Percentiles rank a stretch among this genome's conserved stretches.
Conservation (phyloP, 2,797 vertebrate species). For the Sebastes goodei region DNA sequence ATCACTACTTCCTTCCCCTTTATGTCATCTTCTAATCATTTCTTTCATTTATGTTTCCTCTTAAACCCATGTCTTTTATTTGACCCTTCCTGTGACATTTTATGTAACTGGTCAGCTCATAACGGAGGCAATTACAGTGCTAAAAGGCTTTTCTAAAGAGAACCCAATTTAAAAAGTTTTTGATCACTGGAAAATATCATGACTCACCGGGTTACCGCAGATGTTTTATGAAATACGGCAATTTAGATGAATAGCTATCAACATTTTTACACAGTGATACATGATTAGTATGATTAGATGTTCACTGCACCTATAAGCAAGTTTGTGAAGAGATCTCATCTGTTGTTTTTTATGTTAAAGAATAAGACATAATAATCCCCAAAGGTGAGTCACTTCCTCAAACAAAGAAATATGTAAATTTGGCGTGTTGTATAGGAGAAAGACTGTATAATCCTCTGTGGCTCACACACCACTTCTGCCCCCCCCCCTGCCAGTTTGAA, state of each 20-base stretch:
- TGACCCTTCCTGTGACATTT: constrained; percentile 7
- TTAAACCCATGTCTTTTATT: neutral
- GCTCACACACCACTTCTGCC: neutral
- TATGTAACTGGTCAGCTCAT: neutral
- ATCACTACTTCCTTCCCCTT: neutral
- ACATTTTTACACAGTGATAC: neutral
- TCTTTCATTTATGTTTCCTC: neutral
- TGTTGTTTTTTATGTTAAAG: neutral
- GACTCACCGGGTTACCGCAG: neutral
- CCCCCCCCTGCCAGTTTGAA: constrained; percentile 6
- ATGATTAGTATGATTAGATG: neutral
- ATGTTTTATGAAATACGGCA: neutral
- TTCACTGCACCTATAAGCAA: neutral
- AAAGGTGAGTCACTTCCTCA: neutral
- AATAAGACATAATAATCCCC: neutral
- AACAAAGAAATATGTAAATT: neutral
- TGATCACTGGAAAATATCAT: neutral
- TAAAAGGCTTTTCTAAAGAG: neutral
- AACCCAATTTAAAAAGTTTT: neutral
- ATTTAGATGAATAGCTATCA: neutral
- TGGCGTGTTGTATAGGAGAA: neutral
- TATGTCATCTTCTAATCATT: neutral
- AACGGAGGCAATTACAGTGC: neutral
- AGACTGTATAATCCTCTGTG: constrained; percentile 3
- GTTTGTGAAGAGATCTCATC: neutral